A percentile compares a stretch with the other conserved stretches of the same genome.
These are phyloP conservation scores for Corbicula japonica DNA, from an alignment of 2,888 invertebrate genomes.

Conservation along the genomic window DNA sequence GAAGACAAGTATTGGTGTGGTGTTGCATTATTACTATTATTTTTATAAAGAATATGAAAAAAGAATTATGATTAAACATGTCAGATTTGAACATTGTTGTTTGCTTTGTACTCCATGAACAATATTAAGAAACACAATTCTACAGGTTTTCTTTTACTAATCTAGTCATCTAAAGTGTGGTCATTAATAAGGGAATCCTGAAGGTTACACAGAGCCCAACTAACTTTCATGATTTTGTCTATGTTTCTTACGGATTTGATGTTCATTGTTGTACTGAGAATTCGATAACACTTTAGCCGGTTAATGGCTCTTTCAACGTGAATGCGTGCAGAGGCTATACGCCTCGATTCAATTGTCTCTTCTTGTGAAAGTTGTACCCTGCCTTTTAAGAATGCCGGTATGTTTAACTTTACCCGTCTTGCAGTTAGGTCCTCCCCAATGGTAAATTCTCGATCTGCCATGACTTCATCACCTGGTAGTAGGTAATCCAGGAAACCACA, in stretches of 20 bases:
- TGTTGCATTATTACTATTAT: too few species aligned
- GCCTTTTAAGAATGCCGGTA: conserved; percentile 29
- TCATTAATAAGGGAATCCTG: not conserved
- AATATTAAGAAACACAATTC: too few species aligned
- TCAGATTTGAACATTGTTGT: too few species aligned
- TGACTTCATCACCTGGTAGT: conserved; percentile 38
- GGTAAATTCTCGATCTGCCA: conserved; percentile 32
- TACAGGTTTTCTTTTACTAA: too few species aligned
- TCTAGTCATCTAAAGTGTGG: too few species aligned
- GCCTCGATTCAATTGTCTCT: conserved; percentile 16
- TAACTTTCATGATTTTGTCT: conserved; percentile 16
- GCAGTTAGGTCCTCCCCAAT: conserved; percentile 27
- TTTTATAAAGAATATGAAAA: too few species aligned
- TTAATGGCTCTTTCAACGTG: conserved; percentile 40
- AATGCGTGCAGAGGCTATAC: conserved; percentile 28
- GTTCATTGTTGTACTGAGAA: conserved; percentile 28
- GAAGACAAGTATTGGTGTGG: too few species aligned
- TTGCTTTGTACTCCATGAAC: too few species aligned
- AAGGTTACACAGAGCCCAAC: conserved; percentile 9
- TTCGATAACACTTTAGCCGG: conserved; percentile 22
- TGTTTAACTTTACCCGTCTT: not conserved
- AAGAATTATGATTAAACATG: too few species aligned
- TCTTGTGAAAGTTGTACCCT: conserved; percentile 15
- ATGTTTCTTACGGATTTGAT: conserved; percentile 1
- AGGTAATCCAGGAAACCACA: conserved; percentile 12